Evolutionary conservation across 53 echinoderm and acorn worm species (phyloP), one percentile per base, ranked within the genome.

Genomic region (Mesocentrotus franciscanus): DNA sequence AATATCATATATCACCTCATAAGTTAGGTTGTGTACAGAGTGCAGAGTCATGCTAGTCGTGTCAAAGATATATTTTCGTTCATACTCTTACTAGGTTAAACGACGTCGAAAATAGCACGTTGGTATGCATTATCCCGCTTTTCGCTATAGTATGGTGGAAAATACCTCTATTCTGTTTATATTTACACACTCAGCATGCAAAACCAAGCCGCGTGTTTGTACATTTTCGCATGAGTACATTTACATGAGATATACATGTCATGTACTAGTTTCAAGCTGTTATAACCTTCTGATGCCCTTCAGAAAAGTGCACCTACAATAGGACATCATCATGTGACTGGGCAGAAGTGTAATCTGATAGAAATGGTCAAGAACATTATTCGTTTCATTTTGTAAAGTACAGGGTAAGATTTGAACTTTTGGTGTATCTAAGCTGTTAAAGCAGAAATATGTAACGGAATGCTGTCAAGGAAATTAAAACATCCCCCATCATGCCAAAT

Each of bases 241-340:
- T 27, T 58, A 58, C 87, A 87, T 58, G 11, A 87, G n/a, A 57
- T 87, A 30, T 30, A 58, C 87, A 58, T 87, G 57, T n/a, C 58
- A n/a, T 87, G 56, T 87, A 58, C n/a, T 22, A 87, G 10, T 58
- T 87, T 0, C 13, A 58, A 27, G 57, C 27, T 87, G 10, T 87
- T 12, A 87, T 58, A 58, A 87, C 87, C 87, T 87, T 87, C 58
- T 58, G 24, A 58, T 87, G 58, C 29, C 87, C 87, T 87, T 87
- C 87, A 87, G 81, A 81, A 75, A 58, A 56, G 87, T 87, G 42
- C 27, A 29, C 59, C 59, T 12, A 58, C 87, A 87, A 87, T 58
- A n/a, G 27, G 57, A 27, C 27, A 59, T 27, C 26, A 87, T 18
- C 4, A 57, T 2, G n/a, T 56, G n/a, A 7, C n/a, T 85, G 33